Percentiles rank a stretch among this genome's conserved stretches.
These are phyloP conservation scores for Mimas tiliae DNA, from an alignment of 2,888 invertebrate genomes.

Conservation along the genomic window DNA sequence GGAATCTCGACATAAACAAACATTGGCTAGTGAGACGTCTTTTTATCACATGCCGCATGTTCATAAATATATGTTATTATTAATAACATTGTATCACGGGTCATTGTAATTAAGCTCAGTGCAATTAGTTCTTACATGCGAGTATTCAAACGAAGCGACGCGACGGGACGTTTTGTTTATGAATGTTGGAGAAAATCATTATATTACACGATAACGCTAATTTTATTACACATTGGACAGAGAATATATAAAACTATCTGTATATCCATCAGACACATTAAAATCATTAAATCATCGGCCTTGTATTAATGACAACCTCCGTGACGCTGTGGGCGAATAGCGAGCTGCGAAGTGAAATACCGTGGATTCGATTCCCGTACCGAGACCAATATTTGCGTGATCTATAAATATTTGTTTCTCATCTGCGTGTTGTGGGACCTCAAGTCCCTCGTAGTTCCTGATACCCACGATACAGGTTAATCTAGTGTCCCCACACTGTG, in stretches of 20 bases:
- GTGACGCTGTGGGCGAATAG: too few relatives aligned
- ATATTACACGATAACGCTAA: not conserved
- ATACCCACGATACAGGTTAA: too few relatives aligned
- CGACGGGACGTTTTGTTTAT: not conserved
- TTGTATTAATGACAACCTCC: too few relatives aligned
- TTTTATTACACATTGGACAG: not conserved
- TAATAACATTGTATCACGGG: conserved; percentile 53
- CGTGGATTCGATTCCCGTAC: too few relatives aligned
- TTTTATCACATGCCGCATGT: conserved; percentile 70
- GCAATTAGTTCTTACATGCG: conserved; percentile 25
- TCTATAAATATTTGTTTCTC: too few relatives aligned
- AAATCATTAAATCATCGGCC: too few relatives aligned
- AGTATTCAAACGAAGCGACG: conserved; percentile 8
- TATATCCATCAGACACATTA: too few relatives aligned
- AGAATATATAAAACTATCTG: not conserved
- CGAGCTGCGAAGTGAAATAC: too few relatives aligned
- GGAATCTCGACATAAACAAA: conserved; percentile 70
- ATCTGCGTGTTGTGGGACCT: too few relatives aligned
- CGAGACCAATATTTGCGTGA: too few relatives aligned
- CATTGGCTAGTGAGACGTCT: conserved; percentile 60
- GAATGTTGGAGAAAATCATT: not conserved
- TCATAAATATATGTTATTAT: conserved; percentile 69
- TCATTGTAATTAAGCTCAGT: conserved; percentile 37
- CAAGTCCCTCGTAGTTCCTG: too few relatives aligned
- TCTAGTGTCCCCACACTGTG: too few relatives aligned